Base-by-base conservation (phyloP, 2,888 invertebrate genomes). In the Eugnorisma glareosa region DNA sequence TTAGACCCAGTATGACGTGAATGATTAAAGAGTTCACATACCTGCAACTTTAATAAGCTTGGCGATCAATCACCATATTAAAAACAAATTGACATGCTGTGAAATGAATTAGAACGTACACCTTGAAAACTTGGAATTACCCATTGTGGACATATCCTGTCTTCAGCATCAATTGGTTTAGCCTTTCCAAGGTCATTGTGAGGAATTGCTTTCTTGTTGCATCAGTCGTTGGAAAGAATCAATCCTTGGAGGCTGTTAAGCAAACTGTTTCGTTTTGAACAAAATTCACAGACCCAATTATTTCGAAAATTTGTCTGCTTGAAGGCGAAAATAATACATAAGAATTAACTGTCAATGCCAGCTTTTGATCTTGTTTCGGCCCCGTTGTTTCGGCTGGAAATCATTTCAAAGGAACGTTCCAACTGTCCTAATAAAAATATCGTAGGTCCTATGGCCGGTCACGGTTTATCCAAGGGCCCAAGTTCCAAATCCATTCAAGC, bases 131-230 rank as follows among this genome's bases (percentile, higher is more conserved):
- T 61, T 73, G 59, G 67, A 54, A 68, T 68, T 59, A 68, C 63
- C 68, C 51, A 54, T 81, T 79, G 73, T 84, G 11, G 63, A 59
- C 28, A 69, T 79, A 79, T 81, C 81, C 81, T 81, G 81, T 68
- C 68, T 68, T 81, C 79, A 83, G 18, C 54, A 64, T 28, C 57
- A 64, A 35, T 71, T 37, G 37, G 67, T 40, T 15, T 69, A 83
- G 79, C 31, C 37, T 73, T 68, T 48, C 18, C 73, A 68, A 83
- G 67, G 67, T 59, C n/a, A 48, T 37, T 37, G 64, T 13, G 24
- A 5, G 31, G 28, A 31, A 59, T 51, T 48, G 40, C 64, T 64
- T 64, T 64, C 64, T 28, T 64, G 40, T 6, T 6, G n/a, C n/a
- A n/a, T 64, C 24, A 63, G 15, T 15, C 40, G 37, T 24, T n/a